Evolutionary conservation across 2,888 invertebrate genomes (phyloP), one percentile per base, ranked within the genome.

Genomic region (Synanthedon myopaeformis): DNA sequence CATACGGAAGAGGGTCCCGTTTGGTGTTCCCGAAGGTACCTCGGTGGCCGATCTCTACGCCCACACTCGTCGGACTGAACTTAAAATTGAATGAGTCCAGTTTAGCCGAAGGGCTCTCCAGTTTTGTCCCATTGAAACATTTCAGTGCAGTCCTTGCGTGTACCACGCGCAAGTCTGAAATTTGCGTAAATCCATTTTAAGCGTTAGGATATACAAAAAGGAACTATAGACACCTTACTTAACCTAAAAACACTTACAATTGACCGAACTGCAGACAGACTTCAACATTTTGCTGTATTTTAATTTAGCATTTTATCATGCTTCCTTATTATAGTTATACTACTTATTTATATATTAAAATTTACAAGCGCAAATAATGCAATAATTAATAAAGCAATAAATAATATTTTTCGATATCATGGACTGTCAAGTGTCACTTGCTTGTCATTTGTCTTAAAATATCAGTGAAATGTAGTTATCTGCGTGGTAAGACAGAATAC

Each of bases 241-340:
- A 82, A 80, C 82, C 81, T 74, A 61, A 66, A 74, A 66, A 55
- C 48, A n/a, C 83, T 61, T 76, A 86, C 86, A 80, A 77, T 83
- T 85, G 52, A 75, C 72, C 52, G 79, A 74, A 52, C 74, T 79
- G 5, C 79, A 79, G 55, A 84, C 60, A 41, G 80, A 78, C 61
- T 81, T 83, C 72, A 85, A 78, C 67, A 70, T 76, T 58, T 53
- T 69, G 48, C 6, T n/a, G 17, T 13, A 41, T 52, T 42, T 52
- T 12, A 45, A 45, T 45, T 45, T 6, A 13, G 14, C 10, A 13
- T 45, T 45, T 13, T 45, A 45, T 13, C 45, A 45, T 45, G 11
- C 3, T 45, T 45, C 3, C 13, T 45, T 45, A 13, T 45, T 11
- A n/a, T 14, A 45, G 14, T 45, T 13, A n/a, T 8, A 45, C 4